Percentiles rank a stretch among this genome's conserved stretches.
phyloP scores from a whole-genome alignment of 2,888 invertebrate species.

The Dinocampus coccinellae region DNA sequence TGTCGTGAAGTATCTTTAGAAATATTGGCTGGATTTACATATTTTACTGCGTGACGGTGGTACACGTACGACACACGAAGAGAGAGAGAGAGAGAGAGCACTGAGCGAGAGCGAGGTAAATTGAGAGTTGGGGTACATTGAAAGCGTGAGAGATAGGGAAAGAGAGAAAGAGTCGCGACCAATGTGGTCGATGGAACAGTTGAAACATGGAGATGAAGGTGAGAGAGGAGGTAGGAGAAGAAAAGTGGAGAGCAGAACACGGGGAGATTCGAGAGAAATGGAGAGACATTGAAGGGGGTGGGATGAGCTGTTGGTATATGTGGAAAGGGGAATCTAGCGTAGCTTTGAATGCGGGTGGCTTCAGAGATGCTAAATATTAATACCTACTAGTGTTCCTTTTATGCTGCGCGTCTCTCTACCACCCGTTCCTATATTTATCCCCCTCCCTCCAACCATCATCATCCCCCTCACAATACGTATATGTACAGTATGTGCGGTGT shows the following conservation, averaged over 20 bases:
- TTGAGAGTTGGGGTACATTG: too few relatives aligned
- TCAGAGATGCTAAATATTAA: slow-evolving; percentile 69
- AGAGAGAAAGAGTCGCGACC: slow-evolving; percentile 20
- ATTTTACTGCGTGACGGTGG: slow-evolving; percentile 61
- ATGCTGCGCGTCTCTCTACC: slow-evolving; percentile 54
- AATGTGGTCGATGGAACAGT: neutral
- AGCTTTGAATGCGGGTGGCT: slow-evolving; percentile 64
- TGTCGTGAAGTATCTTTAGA: slow-evolving; percentile 59
- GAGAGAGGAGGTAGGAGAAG: too few relatives aligned
- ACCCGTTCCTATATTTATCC: slow-evolving; percentile 30
- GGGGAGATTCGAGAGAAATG: neutral
- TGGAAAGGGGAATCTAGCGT: slow-evolving; percentile 46
- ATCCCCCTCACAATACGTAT: neutral
- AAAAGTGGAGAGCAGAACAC: neutral
- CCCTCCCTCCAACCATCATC: slow-evolving; percentile 36
- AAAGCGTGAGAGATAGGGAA: slow-evolving; percentile 15
- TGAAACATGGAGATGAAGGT: neutral
- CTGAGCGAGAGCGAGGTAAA: slow-evolving; percentile 16
- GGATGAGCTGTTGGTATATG: neutral
- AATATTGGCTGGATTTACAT: slow-evolving; percentile 69
- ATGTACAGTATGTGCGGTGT: neutral
- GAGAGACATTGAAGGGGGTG: neutral
- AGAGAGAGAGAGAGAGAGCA: slow-evolving; percentile 31
- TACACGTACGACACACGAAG: slow-evolving; percentile 52
- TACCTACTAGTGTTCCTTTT: slow-evolving; percentile 68